Evolutionary conservation across 2,113 vertebrate species (phyloP), one percentile per base, ranked within the genome.

Genomic region (Craseonycteris thonglongyai): DNA sequence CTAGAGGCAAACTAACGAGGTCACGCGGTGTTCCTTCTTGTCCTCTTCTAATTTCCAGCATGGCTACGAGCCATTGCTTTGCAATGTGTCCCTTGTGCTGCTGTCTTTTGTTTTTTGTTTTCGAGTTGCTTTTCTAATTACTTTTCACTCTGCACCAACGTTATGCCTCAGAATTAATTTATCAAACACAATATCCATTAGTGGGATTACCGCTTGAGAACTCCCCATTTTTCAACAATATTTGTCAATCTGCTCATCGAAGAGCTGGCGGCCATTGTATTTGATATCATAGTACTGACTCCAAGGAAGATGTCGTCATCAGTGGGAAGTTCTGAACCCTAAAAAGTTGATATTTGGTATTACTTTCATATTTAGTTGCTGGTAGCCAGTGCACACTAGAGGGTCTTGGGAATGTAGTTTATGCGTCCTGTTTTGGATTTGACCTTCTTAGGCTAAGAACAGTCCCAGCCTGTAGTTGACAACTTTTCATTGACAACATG

Each of bases 401-500:
- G 24, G 42, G 7, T 58, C 15, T 88, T 82, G 69, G 84, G 89
- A 90, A 96, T 42, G 80, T 83, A 45, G 42, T 76, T 92, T 56
- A 78, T 38, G n/a, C 66, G 18, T 93, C 33, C 38, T 51, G n/a
- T 95, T 95, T 94, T 68, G 59, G 49, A 90, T 63, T 76, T 90
- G 80, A 90, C 56, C 45, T 93, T 93, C 63, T 93, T 87, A 83
- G 94, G 95, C 94, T 76, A 90, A 93, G 83, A 94, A 95, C 56
- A 90, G 22, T 86, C 56, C 22, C 30, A 90, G 72, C 61, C 75
- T 82, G 35, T 45, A 88, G 26, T 81, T 96, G 90, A 49, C 61
- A 95, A 84, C 47, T 87, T 93, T 80, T 80, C 45, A 42, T 35
- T 93, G 66, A 47, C 56, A 87, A 30, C 54, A 59, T 81, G 68